Evolutionary conservation across 2,113 vertebrate genomes (phyloP), one percentile per base, ranked within the genome.

Genomic region (Aspiorhynchus laticeps): DNA sequence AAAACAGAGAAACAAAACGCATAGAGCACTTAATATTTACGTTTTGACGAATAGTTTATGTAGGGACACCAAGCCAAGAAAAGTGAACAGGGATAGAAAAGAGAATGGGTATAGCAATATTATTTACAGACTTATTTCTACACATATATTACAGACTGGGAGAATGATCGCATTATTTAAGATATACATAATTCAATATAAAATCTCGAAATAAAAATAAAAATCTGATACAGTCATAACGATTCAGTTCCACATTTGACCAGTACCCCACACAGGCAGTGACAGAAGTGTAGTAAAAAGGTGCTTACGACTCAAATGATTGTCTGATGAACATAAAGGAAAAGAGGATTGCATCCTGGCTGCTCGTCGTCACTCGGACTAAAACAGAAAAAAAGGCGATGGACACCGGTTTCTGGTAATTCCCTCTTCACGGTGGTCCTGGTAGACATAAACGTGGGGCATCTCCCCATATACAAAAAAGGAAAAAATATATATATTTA

Each of bases 151-250:
- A 99, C 98, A 99, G 96, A 98, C 96, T 96, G 97, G 97, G 98
- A 96, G 96, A 97, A 97, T 96, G 97, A 97, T 97, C 95, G 96
- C 96, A 97, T 98, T 96, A 97, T 98, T 95, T 98, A 96, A 98
- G 97, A 98, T 99, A 99, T 98, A 99, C 98, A 99, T 98, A 99
- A 99, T 99, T 98, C 98, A 98, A 95, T 99, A 99, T 99, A 99
- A 99, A 99, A 99, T 97, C 97, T 98, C 96, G 96, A 98, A 99
- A 99, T 98, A 98, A 99, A 99, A 99, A 98, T 98, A 99, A 99
- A 98, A 99, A 98, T 99, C 97, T 99, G 96, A 98, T 98, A 99
- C 98, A 99, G 97, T 97, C 97, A 98, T 97, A 98, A 99, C 97
- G 97, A 98, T 97, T 97, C 96, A 96, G 96, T 96, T 97, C 95